These are phyloP conservation scores for Chloroceryle inda DNA, from an alignment of 2,797 vertebrate genomes.

Conservation along the genomic window DNA sequence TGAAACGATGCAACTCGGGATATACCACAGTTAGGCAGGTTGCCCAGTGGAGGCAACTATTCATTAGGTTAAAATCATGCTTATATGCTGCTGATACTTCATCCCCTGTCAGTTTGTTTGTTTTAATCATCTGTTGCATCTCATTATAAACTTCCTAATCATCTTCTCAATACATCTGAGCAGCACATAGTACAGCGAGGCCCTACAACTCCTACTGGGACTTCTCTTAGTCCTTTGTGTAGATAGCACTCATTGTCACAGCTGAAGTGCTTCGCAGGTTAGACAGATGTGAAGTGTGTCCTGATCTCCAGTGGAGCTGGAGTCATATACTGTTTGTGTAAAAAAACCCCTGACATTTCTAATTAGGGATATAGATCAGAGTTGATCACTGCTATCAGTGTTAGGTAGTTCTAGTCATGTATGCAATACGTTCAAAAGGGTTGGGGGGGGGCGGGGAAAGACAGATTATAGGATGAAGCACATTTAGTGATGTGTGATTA, in stretches of 20 bases:
- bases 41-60: background rate
- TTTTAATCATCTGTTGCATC: background rate
- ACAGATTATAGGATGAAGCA: background rate
- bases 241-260: background rate
- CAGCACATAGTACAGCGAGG: background rate
- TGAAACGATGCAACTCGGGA: slow-evolving; percentile 15
- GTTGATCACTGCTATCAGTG: background rate
- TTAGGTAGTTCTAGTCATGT: background rate
- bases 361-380: background rate
- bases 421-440: background rate
- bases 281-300: background rate
- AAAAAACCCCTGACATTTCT: background rate
- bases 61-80: background rate
- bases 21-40: background rate
- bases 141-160: background rate
- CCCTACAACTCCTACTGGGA: background rate
- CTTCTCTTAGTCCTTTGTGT: background rate
- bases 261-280: background rate
- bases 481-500: background rate
- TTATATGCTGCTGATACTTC: background rate
- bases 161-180: background rate
- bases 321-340: background rate
- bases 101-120: background rate
- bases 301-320: background rate
- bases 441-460: background rate